phyloP scores from a whole-genome alignment of 1,140 invertebrate genomes.

The Drosophila mojavensis region DNA sequence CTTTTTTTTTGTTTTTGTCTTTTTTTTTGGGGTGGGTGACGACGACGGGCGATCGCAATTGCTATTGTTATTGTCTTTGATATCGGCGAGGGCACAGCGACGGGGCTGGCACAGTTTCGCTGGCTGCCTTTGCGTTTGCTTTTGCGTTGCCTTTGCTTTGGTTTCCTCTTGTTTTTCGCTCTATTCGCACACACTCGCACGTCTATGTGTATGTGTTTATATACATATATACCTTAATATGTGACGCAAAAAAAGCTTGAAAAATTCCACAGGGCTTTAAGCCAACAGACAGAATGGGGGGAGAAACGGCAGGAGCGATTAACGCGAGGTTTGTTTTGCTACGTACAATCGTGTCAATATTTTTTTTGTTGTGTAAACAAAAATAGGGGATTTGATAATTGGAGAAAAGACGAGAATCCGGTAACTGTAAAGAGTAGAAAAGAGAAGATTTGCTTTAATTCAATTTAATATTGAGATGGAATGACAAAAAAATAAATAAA shows the following conservation, averaged over 20 bases:
- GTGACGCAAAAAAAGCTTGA: slow-evolving; percentile 75
- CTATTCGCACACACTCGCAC: slow-evolving; percentile 11
- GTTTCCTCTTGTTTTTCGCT: slow-evolving; percentile 13
- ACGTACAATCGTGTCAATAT: slow-evolving; percentile 35
- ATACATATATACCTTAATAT: slow-evolving; percentile 64
- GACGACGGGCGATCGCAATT: slow-evolving; percentile 22
- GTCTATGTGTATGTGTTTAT: slow-evolving; percentile 13
- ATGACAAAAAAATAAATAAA: background rate
- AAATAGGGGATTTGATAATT: slow-evolving; percentile 3
- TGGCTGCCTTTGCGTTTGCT: slow-evolving; percentile 5
- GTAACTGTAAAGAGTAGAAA: slow-evolving; percentile 18
- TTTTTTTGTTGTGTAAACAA: slow-evolving; percentile 28
- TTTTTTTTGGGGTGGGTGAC: slow-evolving; percentile 1
- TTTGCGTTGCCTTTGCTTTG: background rate
- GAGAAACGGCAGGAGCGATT: slow-evolving; percentile 3
- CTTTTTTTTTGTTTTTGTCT: background rate
- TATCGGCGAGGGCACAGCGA: slow-evolving; percentile 24
- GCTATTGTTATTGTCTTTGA: slow-evolving; percentile 59
- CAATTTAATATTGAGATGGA: too few relatives aligned
- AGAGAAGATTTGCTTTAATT: background rate
- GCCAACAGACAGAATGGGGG: slow-evolving; percentile 10
- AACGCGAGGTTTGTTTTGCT: slow-evolving; percentile 71
- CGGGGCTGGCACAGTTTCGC: slow-evolving; percentile 56
- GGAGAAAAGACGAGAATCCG: background rate
- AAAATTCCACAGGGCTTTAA: slow-evolving; percentile 60